Percentiles rank a stretch among this genome's conserved stretches.
phyloP scores from a whole-genome alignment of 2,888 invertebrate species.

The Perizoma flavofasciatum region DNA sequence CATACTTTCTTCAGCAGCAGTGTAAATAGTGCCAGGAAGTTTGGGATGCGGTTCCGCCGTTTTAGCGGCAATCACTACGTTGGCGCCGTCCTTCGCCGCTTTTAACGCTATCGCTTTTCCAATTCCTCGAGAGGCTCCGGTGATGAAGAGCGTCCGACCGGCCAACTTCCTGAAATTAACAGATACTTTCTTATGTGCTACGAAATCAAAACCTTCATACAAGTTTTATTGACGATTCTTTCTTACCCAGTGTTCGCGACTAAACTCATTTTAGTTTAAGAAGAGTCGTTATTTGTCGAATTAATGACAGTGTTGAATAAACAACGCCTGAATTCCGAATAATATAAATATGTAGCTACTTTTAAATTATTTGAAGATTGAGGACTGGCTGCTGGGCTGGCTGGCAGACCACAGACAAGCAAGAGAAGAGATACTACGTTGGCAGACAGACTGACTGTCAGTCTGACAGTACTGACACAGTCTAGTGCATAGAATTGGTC shows the following conservation, averaged over 20 bases:
- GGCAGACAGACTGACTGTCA: too few species aligned
- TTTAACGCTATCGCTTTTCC: conserved; percentile 97
- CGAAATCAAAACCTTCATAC: conserved; percentile 8
- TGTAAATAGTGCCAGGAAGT: conserved; percentile 95
- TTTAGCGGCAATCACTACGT: conserved; percentile 96
- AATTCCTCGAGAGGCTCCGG: conserved; percentile 98
- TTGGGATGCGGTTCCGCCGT: conserved; percentile 95
- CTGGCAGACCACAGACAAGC: too few species aligned
- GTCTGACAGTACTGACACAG: too few species aligned
- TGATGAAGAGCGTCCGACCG: conserved; percentile 96
- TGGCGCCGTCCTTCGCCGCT: conserved; percentile 96
- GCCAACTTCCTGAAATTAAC: conserved; percentile 82
- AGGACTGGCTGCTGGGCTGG: too few species aligned
- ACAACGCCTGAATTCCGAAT: neutral
- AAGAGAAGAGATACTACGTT: too few species aligned
- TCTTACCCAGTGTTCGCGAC: conserved; percentile 79
- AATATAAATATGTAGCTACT: too few species aligned
- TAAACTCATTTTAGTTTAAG: conserved; percentile 68
- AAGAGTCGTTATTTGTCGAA: conserved; percentile 1
- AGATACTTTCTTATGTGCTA: conserved; percentile 34
- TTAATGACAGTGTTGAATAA: neutral
- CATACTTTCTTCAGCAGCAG: conserved; percentile 94
- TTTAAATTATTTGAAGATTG: too few species aligned
- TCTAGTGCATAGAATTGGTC: too few species aligned
- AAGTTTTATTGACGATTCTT: conserved; percentile 16